Evolutionary conservation across 1,140 invertebrate genomes (phyloP), one percentile per base, ranked within the genome.

Genomic region (Calliphora vicina): DNA sequence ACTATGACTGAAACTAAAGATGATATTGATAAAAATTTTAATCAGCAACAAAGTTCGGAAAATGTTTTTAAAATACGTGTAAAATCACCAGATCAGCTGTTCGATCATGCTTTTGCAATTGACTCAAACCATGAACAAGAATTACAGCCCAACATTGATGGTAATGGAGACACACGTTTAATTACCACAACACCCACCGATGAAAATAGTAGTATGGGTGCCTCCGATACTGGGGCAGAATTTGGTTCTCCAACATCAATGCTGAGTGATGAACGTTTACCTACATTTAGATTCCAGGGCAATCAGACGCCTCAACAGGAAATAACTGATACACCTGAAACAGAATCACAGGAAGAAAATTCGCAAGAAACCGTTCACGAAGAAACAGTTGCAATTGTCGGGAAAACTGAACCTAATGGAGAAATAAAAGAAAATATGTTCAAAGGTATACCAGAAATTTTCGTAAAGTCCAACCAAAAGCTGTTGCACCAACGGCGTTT

Each of bases 181-280:
- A 67, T 42, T 10, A 76, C 27, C n/a, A 80, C 78, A n/a, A 80
- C 82, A 76, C 82, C 82, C 15, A 81, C 71, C 43, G 84, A 84
- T 74, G 84, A 84, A 12, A 81, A 81, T 42, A 84, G 84, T 80
- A 76, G 71, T 12, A 23, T 83, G 23, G 57, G 83, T 29, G 81
- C 83, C 15, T 83, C 84, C 1, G 84, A 84, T 67, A 80, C 84
- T n/a, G 82, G 80, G 8, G 82, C 82, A 42, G 84, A 84, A 74
- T 84, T 84, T 82, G 84, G 84, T 26, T 84, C 82, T 3, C 84
- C 84, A 8, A 82, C 84, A 20, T 83, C 82, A 61, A 82, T 83
- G 82, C 35, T 84, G 25, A 82, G 81, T 61, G 84, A 84, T 43
- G 82, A 84, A 50, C 76, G 84, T 45, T 76, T 84, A 13, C 82